phyloP scores from a whole-genome alignment of 2,888 invertebrate genomes.

The Nebria brevicollis region DNA sequence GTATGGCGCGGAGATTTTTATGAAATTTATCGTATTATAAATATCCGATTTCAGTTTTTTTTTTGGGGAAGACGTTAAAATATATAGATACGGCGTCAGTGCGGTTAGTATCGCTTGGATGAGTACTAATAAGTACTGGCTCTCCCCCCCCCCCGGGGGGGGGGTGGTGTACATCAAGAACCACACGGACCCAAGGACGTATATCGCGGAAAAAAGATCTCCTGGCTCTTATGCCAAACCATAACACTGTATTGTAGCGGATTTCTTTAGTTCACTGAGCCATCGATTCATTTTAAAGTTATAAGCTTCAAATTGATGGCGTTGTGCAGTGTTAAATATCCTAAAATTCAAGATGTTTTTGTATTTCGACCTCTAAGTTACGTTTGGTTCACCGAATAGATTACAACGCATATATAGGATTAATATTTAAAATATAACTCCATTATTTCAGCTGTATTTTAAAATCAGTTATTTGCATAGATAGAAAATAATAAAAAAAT shows the following conservation, averaged over 20 bases:
- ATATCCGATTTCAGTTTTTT: background rate
- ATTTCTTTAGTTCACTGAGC: background rate
- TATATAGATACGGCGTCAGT: background rate
- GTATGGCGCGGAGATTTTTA: background rate
- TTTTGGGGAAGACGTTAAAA: background rate
- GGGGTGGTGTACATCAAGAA: background rate
- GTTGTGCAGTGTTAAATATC: no score
- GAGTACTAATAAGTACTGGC: background rate
- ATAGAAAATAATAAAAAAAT: background rate
- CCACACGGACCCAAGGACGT: background rate
- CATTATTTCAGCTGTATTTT: no score
- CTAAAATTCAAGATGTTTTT: no score
- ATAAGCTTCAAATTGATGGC: no score
- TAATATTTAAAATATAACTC: no score
- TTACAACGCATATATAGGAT: no score
- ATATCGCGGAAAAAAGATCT: background rate
- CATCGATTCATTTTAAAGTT: background rate
- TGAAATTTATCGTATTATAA: background rate
- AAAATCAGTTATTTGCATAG: background rate
- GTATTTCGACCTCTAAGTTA: no score
- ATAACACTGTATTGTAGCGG: background rate
- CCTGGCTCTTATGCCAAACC: background rate
- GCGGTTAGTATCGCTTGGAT: background rate
- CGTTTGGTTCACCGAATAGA: no score
- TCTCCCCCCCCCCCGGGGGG: background rate